A percentile compares a stretch with the other conserved stretches of the same genome.
Conservation (phyloP, 2,888 invertebrate species). For the Phorcus lineatus region DNA sequence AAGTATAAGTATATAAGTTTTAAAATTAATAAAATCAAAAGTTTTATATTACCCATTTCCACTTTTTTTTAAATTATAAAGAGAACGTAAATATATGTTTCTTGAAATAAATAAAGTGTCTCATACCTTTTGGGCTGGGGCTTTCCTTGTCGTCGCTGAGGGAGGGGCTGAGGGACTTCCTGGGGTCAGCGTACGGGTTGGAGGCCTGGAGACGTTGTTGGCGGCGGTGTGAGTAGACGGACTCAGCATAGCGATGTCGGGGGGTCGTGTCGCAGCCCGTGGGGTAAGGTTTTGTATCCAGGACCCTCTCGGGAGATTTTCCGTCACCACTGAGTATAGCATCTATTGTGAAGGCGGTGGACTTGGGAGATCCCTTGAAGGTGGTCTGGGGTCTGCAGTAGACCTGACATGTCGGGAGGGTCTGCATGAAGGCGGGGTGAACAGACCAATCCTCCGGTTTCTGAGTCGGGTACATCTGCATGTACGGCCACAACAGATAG, state of each 20-base stretch:
- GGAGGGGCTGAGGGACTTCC: background rate
- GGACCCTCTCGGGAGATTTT: slow-evolving; percentile 32
- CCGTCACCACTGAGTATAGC: slow-evolving; percentile 58
- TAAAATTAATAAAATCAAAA: too few species aligned
- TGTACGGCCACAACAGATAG: slow-evolving; percentile 44
- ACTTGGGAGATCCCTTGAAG: slow-evolving; percentile 37
- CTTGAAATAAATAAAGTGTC: too few species aligned
- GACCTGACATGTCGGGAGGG: slow-evolving; percentile 32
- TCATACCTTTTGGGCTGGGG: slow-evolving; percentile 11
- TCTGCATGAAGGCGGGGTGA: slow-evolving; percentile 61
- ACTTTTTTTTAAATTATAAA: too few species aligned
- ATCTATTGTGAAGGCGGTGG: slow-evolving; percentile 64
- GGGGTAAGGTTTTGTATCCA: slow-evolving; percentile 31
- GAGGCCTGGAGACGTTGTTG: slow-evolving; percentile 55
- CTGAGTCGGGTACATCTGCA: slow-evolving; percentile 37
- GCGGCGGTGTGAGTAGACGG: slow-evolving; percentile 41
- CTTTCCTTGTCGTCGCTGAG: slow-evolving; percentile 21
- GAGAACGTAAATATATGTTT: background rate
- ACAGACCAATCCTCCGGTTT: slow-evolving; percentile 55
- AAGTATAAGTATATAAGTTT: too few species aligned
- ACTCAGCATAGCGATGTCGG: slow-evolving; percentile 43
- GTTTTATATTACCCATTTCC: too few species aligned
- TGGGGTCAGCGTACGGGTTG: slow-evolving; percentile 48
- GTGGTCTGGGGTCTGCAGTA: slow-evolving; percentile 15
- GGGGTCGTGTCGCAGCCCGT: slow-evolving; percentile 27